A percentile compares a stretch with the other conserved stretches of the same genome.
Conservation (phyloP, 2,888 invertebrate genomes). For the Sisyra terminalis region DNA sequence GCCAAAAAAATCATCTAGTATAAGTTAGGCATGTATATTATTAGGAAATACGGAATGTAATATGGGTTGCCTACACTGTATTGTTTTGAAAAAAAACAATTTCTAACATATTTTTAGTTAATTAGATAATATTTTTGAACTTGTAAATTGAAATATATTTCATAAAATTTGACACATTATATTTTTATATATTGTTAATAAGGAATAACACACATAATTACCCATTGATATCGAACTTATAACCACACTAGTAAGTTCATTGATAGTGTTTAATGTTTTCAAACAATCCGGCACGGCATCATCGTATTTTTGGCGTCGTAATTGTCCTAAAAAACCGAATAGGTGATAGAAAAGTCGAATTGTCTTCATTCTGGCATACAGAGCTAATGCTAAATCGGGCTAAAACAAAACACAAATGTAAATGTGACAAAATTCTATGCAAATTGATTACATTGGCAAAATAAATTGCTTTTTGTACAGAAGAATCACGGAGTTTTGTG, state of each 20-base stretch:
- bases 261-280: constrained; percentile 61
- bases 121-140: too few relatives aligned
- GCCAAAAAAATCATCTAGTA: too few relatives aligned
- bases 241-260: constrained; percentile 68
- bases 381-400: constrained; percentile 42
- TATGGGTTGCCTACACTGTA: too few relatives aligned
- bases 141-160: constrained; percentile 6
- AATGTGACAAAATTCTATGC: constrained; percentile 8
- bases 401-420: too few relatives aligned
- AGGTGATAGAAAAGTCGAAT: constrained; percentile 74
- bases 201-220: neutral
- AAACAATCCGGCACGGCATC: constrained; percentile 60
- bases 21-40: too few relatives aligned
- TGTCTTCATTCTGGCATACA: constrained; percentile 71
- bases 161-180: neutral
- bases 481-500: constrained; percentile 25
- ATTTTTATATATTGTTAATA: too few relatives aligned
- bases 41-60: too few relatives aligned
- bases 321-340: constrained; percentile 3
- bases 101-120: too few relatives aligned
- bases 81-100: too few relatives aligned
- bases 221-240: constrained; percentile 28
- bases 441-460: constrained; percentile 1
- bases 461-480: constrained; percentile 8
- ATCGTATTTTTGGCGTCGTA: constrained; percentile 1